These are phyloP conservation scores for Hyles vespertilio DNA, from an alignment of 1,140 invertebrate genomes.

Conservation along the genomic window DNA sequence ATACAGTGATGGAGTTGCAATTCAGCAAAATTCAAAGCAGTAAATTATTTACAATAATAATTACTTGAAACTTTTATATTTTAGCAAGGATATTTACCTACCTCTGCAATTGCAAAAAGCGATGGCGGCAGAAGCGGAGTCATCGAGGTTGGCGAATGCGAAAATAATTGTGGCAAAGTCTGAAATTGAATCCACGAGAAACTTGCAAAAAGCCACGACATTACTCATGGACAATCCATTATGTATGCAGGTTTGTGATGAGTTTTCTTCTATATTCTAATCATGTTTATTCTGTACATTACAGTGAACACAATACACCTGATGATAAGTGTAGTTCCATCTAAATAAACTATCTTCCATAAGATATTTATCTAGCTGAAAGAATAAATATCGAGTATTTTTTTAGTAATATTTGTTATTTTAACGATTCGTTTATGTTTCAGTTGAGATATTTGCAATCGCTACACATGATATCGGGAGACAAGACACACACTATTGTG, in stretches of 20 bases:
- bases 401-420: neutral
- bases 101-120: slow-evolving; percentile 82
- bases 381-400: neutral
- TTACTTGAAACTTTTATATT: slow-evolving; percentile 10
- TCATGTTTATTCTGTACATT: no score
- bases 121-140: slow-evolving; percentile 81
- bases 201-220: slow-evolving; percentile 36
- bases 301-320: no score
- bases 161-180: slow-evolving; percentile 54
- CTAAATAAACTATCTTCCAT: no score
- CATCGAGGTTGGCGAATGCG: slow-evolving; percentile 45
- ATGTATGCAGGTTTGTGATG: slow-evolving; percentile 39
- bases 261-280: no score
- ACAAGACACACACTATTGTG: slow-evolving; percentile 44
- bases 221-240: slow-evolving; percentile 46
- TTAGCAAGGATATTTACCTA: slow-evolving; percentile 81
- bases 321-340: no score
- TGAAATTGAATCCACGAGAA: slow-evolving; percentile 47
- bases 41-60: no score
- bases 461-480: slow-evolving; percentile 39
- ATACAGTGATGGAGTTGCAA: no score
- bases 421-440: slow-evolving; percentile 18
- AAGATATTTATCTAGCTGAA: no score
- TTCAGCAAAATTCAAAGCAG: no score
- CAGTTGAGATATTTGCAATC: slow-evolving; percentile 52